Conservation (phyloP, 35 echinoderm and acorn worm genomes). For the Amphiura filiformis region DNA sequence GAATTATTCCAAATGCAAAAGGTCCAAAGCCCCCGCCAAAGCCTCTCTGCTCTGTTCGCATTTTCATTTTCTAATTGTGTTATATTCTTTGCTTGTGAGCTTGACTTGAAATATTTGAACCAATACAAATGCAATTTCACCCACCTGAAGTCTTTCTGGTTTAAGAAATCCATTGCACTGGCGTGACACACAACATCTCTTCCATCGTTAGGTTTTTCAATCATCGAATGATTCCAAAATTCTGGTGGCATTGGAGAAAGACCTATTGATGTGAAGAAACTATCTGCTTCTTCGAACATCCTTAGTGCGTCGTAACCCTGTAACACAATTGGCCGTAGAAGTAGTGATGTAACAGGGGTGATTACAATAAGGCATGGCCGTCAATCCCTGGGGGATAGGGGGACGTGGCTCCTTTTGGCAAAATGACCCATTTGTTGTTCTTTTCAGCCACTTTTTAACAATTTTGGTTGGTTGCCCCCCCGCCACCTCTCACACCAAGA, state of each 20-base stretch:
- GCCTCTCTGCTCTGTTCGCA: not conserved
- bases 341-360: no score
- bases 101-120: not conserved
- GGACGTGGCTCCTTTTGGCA: no score
- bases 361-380: no score
- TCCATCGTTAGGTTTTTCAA: slow-evolving; percentile 57
- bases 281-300: slow-evolving; percentile 64
- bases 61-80: not conserved
- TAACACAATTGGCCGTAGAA: not conserved
- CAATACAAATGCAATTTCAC: not conserved
- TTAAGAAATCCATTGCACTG: slow-evolving; percentile 74
- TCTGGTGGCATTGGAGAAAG: slow-evolving; percentile 27
- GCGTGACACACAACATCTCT: slow-evolving; percentile 74
- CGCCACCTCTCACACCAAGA: no score
- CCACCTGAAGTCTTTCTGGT: slow-evolving; percentile 70
- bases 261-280: slow-evolving; percentile 65
- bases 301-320: slow-evolving; percentile 42
- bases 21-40: not conserved
- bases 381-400: not conserved
- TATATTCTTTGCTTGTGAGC: not conserved
- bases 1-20: no score
- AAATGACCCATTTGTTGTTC: no score
- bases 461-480: no score
- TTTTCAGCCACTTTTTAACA: no score
- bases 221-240: slow-evolving; percentile 63